Evolutionary conservation across 2,888 invertebrate genomes (phyloP).

Genomic region (Mythimna albipuncta): DNA sequence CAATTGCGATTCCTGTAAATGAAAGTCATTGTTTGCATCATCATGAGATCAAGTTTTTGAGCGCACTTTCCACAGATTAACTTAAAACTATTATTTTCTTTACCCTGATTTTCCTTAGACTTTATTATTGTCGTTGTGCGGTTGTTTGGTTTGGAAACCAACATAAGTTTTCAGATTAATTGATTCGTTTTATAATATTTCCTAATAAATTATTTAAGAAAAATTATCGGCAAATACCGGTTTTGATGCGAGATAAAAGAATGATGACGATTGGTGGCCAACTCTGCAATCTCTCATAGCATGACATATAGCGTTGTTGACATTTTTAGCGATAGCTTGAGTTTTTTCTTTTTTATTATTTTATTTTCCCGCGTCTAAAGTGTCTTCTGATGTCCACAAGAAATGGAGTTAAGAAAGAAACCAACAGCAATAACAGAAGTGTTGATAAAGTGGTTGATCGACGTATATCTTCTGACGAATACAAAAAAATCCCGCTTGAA

Average conservation of each 20-base stretch:
- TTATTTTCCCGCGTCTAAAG: conserved; percentile 71
- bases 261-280: conserved; percentile 51
- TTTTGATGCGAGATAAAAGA: conserved; percentile 28
- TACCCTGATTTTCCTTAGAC: conserved; percentile 14
- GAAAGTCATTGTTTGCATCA: too few relatives aligned
- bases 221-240: conserved; percentile 25
- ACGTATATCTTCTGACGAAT: conserved; percentile 37
- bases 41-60: conserved; percentile 1
- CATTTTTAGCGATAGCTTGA: conserved; percentile 66
- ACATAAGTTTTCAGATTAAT: too few relatives aligned
- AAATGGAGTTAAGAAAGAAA: conserved; percentile 72
- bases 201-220: not conserved
- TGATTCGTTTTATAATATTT: too few relatives aligned
- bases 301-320: conserved; percentile 76
- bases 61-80: conserved; percentile 26
- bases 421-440: conserved; percentile 37
- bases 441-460: conserved; percentile 52
- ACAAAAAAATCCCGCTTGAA: conserved; percentile 68
- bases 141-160: too few relatives aligned
- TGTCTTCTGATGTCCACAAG: conserved; percentile 72
- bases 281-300: conserved; percentile 36
- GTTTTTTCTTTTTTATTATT: conserved; percentile 74
- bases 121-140: not conserved
- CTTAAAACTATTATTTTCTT: not conserved
- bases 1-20: too few relatives aligned